Evolutionary conservation across 2,797 vertebrate species (phyloP).

Genomic region (Pelobates cultripes): DNA sequence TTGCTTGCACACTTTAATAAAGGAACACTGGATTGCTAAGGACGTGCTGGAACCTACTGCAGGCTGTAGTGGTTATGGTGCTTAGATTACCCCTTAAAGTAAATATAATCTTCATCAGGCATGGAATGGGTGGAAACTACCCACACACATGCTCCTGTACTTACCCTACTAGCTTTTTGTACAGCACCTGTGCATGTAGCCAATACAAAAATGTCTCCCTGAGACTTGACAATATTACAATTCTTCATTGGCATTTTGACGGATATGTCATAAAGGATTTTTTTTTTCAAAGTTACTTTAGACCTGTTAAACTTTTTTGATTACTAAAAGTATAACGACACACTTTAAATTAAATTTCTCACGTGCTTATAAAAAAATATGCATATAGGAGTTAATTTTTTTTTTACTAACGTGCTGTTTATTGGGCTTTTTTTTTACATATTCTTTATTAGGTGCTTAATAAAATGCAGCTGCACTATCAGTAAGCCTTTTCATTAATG

Average conservation of each 20-base stretch:
- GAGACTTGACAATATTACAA: background rate
- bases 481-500: conserved; percentile 12
- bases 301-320: background rate
- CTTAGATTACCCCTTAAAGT: too few species aligned
- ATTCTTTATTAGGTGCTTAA: background rate
- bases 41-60: too few species aligned
- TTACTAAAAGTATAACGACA: background rate
- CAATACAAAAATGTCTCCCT: background rate
- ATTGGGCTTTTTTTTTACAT: background rate
- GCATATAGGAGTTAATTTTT: background rate
- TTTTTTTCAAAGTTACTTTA: background rate
- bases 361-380: background rate
- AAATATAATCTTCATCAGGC: too few species aligned
- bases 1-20: too few species aligned
- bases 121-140: too few species aligned
- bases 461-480: background rate
- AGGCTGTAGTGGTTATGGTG: too few species aligned
- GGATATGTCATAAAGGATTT: background rate
- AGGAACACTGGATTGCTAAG: too few species aligned
- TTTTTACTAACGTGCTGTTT: conserved; percentile 4
- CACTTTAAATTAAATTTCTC: background rate
- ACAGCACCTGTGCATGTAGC: background rate
- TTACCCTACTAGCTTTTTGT: too few species aligned
- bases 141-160: too few species aligned
- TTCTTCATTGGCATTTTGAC: background rate